Evolutionary conservation across 2,888 invertebrate species (phyloP).

Genomic region (Apeira syringaria): DNA sequence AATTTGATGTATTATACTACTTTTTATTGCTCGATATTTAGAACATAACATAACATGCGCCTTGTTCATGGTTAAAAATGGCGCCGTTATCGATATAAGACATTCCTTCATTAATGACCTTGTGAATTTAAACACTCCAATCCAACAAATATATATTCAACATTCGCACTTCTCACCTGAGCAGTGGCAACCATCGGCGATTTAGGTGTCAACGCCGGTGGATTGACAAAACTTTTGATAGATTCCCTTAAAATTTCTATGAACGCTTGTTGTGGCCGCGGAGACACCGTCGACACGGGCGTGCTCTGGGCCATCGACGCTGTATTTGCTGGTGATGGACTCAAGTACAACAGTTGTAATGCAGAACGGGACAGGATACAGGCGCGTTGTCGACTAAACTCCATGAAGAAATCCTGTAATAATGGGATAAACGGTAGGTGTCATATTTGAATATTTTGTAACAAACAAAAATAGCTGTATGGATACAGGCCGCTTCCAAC

Average conservation of each 20-base stretch:
- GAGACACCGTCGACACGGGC: slow-evolving; percentile 46
- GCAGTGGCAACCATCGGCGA: slow-evolving; percentile 86
- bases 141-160: no score
- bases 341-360: slow-evolving; percentile 91
- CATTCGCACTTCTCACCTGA: slow-evolving; percentile 72
- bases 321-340: slow-evolving; percentile 65
- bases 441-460: no score
- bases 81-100: no score
- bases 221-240: slow-evolving; percentile 93
- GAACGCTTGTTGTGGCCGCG: slow-evolving; percentile 77
- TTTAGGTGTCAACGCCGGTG: slow-evolving; percentile 92
- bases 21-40: no score
- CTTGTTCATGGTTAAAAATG: no score
- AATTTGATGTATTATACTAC: no score
- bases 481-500: no score
- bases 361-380: slow-evolving; percentile 97
- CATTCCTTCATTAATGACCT: no score
- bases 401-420: slow-evolving; percentile 96
- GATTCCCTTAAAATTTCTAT: slow-evolving; percentile 94
- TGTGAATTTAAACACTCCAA: no score
- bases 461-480: no score
- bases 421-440: no score
- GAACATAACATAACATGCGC: no score
- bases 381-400: slow-evolving; percentile 94
- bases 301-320: slow-evolving; percentile 57